A percentile compares a stretch with the other conserved stretches of the same genome.
These are phyloP conservation scores for Agelas oroides DNA, from an alignment of 37 sponge, comb jelly and placozoan species.

Conservation along the genomic window DNA sequence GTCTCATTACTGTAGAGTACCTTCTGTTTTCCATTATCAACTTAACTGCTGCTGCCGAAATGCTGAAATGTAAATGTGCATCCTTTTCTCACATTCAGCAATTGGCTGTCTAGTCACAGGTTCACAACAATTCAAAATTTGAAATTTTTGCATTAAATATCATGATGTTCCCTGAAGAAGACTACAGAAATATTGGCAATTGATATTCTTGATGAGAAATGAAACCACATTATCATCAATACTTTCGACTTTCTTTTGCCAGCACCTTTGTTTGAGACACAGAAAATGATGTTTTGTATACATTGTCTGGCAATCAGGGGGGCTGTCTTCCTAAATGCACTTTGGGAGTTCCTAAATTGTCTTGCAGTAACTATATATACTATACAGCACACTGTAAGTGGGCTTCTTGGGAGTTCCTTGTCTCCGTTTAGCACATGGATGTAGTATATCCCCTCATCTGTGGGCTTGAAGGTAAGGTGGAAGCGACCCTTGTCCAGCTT, in stretches of 20 bases:
- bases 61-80: too few relatives aligned
- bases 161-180: slow-evolving; percentile 31
- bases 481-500: slow-evolving; percentile 51
- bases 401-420: slow-evolving; percentile 44
- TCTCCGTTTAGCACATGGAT: slow-evolving; percentile 28
- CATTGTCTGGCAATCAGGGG: too few relatives aligned
- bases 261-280: slow-evolving; percentile 50
- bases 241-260: slow-evolving; percentile 48
- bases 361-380: too few relatives aligned
- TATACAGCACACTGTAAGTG: slow-evolving; percentile 25
- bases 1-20: too few relatives aligned
- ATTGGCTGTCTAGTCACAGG: too few relatives aligned
- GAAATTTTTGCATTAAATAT: slow-evolving; percentile 63
- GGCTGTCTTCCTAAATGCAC: too few relatives aligned
- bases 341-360: too few relatives aligned
- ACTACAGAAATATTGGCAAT: slow-evolving; percentile 17
- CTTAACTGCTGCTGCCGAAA: too few relatives aligned
- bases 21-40: too few relatives aligned
- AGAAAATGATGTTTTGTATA: too few relatives aligned
- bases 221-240: slow-evolving; percentile 19
- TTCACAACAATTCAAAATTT: slow-evolving; percentile 37
- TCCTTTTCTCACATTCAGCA: too few relatives aligned
- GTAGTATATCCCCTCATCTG: slow-evolving; percentile 52
- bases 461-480: slow-evolving; percentile 52
- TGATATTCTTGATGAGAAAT: too few relatives aligned